phyloP scores from a whole-genome alignment of 2,888 invertebrate genomes.

The Ectobius pallidus region DNA sequence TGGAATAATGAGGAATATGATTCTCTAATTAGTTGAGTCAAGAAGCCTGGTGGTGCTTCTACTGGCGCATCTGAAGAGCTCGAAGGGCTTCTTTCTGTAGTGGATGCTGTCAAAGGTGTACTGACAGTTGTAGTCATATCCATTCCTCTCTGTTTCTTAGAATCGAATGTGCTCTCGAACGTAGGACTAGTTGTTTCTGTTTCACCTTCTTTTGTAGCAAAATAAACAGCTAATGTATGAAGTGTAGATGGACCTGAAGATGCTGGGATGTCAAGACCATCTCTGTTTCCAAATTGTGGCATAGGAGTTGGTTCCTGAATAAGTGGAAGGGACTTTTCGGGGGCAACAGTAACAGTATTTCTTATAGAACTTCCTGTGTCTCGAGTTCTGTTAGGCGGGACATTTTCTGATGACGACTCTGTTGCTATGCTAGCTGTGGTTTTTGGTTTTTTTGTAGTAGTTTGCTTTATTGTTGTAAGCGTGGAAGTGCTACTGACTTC shows the following conservation, averaged over 20 bases:
- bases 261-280: conserved; percentile 71
- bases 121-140: not conserved
- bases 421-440: too few relatives aligned
- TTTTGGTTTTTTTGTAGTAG: too few relatives aligned
- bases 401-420: too few relatives aligned
- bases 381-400: not conserved
- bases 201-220: conserved; percentile 66
- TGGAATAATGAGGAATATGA: conserved; percentile 62
- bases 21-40: conserved; percentile 71
- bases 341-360: conserved; percentile 1
- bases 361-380: conserved; percentile 24
- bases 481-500: too few relatives aligned
- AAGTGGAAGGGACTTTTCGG: not conserved
- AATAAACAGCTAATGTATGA: conserved; percentile 80
- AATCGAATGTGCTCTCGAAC: not conserved
- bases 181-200: not conserved
- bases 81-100: conserved; percentile 26
- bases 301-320: not conserved
- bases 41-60: conserved; percentile 61
- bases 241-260: conserved; percentile 79
- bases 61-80: conserved; percentile 50
- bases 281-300: conserved; percentile 49
- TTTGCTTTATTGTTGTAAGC: too few relatives aligned
- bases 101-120: not conserved
- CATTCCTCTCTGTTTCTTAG: conserved; percentile 25